Evolutionary conservation across 2,888 invertebrate species (phyloP).

Genomic region (Pantelozetes paolii): DNA sequence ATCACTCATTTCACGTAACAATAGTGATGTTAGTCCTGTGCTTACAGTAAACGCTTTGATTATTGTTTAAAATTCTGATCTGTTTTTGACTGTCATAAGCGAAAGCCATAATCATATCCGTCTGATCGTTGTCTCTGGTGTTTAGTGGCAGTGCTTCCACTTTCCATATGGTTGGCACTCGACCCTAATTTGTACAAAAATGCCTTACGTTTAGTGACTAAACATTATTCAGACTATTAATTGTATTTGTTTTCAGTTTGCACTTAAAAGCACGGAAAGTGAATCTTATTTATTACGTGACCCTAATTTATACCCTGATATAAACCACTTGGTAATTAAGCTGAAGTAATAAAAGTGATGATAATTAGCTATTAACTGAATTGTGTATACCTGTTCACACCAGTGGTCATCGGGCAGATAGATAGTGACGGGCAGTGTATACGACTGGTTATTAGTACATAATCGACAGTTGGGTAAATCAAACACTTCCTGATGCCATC

Average conservation of each 20-base stretch:
- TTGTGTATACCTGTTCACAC: conserved; percentile 32
- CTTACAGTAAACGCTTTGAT: conserved; percentile 28
- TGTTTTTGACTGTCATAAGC: conserved; percentile 35
- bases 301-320: no score
- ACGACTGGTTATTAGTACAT: conserved; percentile 40
- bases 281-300: no score
- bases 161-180: conserved; percentile 39
- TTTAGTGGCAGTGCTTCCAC: conserved; percentile 37
- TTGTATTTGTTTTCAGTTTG: no score
- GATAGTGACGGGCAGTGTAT: conserved; percentile 39
- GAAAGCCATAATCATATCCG: conserved; percentile 40
- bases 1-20: no score
- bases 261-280: no score
- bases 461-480: conserved; percentile 35
- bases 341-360: no score
- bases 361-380: no score
- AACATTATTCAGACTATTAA: not conserved
- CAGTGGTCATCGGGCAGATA: conserved; percentile 39
- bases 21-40: conserved; percentile 1
- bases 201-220: not conserved
- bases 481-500: conserved; percentile 42
- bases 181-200: conserved; percentile 1
- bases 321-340: no score
- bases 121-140: conserved; percentile 31
- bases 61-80: conserved; percentile 15